These are phyloP conservation scores for Acanthosepion esculentum DNA, from an alignment of 2,888 invertebrate species.

Conservation along the genomic window DNA sequence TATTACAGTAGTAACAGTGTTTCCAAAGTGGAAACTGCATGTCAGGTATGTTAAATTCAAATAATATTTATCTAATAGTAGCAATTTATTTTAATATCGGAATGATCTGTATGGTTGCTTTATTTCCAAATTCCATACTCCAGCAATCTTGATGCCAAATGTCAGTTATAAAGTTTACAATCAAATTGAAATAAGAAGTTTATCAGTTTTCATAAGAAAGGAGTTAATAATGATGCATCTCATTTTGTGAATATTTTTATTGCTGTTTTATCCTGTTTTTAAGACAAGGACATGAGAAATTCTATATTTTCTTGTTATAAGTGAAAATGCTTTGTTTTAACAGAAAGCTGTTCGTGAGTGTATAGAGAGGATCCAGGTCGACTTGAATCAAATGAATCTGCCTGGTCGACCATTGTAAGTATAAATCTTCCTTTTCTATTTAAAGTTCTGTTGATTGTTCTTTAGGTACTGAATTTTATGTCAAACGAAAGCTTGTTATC, in stretches of 20 bases:
- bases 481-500: too few species aligned
- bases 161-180: not conserved
- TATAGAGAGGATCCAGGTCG: constrained; percentile 38
- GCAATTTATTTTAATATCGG: too few species aligned
- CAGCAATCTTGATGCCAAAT: not conserved
- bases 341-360: constrained; percentile 43
- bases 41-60: not conserved
- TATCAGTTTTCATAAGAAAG: too few species aligned
- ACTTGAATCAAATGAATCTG: constrained; percentile 23
- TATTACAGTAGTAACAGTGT: not conserved
- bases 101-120: too few species aligned
- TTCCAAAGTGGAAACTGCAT: not conserved
- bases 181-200: too few species aligned
- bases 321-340: not conserved
- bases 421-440: not conserved
- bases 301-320: not conserved
- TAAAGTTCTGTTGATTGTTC: too few species aligned
- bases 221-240: too few species aligned
- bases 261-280: not conserved
- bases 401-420: not conserved
- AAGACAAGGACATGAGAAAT: not conserved
- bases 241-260: too few species aligned
- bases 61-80: too few species aligned
- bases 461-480: too few species aligned
- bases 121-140: too few species aligned